Evolutionary conservation across 2,113 vertebrate genomes (phyloP), one percentile per base, ranked within the genome.

Genomic region (Todiramphus saurophagus): DNA sequence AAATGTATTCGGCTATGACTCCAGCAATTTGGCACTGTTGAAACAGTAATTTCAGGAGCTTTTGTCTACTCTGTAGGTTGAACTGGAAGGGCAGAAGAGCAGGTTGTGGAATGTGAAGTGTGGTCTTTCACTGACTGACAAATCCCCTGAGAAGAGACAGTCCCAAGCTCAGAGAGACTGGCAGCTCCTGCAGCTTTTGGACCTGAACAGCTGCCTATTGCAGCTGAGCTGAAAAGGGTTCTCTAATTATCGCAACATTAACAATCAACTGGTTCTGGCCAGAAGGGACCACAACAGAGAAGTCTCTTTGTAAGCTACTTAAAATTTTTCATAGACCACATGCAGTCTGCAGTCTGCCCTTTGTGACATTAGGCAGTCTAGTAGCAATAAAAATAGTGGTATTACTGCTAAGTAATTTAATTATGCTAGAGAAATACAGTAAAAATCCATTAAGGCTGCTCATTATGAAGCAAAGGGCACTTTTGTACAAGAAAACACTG

Each of bases 161-260:
- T 92, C 60, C 83, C 30, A 68, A 35, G 58, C 58, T 87, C 24
- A n/a, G 33, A 23, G 11, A 87, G 81, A 97, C 5, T 76, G 91
- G 74, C 93, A 93, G 89, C 69, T 92, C 94, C 95, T 94, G 93
- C 66, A 82, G 83, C 33, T 89, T 94, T 95, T 72, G 66, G 69
- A 73, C 62, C 48, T 82, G 81, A 96, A 75, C 87, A 94, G 91
- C 81, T 97, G 91, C 31, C 84, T 83, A 23, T n/a, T 87, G 56
- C 77, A 94, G 73, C 81, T 89, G 89, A 94, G 87, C 77, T 94
- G 74, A 75, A 94, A 96, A 94, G 25, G 62, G 13, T 91, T 30
- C 35, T 91, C 81, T 94, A 95, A 97, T 96, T 97, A 94, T 60
- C 3, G 3, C 56, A 84, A 64, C 48, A 33, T 85, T 95, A 89